Base-by-base conservation (phyloP, 2,797 vertebrate species). In the Xiphophorus birchmanni region DNA sequence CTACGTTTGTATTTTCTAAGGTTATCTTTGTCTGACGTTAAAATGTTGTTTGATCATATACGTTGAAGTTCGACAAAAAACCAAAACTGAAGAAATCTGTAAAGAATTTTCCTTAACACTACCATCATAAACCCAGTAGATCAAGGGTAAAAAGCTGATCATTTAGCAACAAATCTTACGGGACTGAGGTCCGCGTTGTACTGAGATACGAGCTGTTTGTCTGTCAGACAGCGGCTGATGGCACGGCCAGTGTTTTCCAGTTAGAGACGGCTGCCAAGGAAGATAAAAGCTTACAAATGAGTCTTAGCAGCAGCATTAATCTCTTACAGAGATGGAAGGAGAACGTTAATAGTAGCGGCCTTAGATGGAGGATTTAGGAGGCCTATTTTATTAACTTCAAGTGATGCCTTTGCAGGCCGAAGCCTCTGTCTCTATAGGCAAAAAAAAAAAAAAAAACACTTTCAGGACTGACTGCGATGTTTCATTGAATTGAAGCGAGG, bases 341-440 rank as follows among this genome's bases (percentile, higher is more conserved):
- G 83, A 71, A 91, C 74, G 48, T 81, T 88, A 85, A 89, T 82
- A 88, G 87, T 54, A 48, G 80, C 79, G 71, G 88, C 82, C 76
- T 91, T 76, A 80, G 83, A 78, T 78, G 86, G 91, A 85, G 88
- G 90, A 93, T 90, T 90, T 88, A 88, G 77, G 78, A 84, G 87
- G 85, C 77, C 82, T 82, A 80, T 81, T 89, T 93, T 90, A 93
- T 93, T 93, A 90, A 91, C 88, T 90, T 82, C 8, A 18, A 80
- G 77, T 84, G 87, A 77, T 76, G 76, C 82, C 77, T 79, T 67
- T 84, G 80, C 76, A 87, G 89, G 87, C 81, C 82, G 87, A 91
- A 86, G 79, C 69, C 87, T 80, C 79, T 84, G 86, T 77, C 77
- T 81, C 81, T 86, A 76, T 60, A 73, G 83, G 77, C 86, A 87